Evolutionary conservation across 2,797 vertebrate genomes (phyloP).

Genomic region (Petrocephalus sullivani): DNA sequence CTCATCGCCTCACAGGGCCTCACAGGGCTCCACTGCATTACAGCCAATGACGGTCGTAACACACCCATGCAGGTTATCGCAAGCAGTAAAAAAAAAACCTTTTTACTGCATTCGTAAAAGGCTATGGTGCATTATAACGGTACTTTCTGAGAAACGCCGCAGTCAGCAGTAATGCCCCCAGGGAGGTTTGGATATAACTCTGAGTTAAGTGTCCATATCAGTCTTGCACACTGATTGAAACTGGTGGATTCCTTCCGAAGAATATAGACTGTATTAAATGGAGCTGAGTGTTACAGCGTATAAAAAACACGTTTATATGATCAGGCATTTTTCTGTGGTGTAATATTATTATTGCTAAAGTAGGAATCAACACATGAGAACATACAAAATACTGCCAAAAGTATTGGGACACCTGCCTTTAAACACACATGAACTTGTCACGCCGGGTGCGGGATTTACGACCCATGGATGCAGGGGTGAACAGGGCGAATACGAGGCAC

Average conservation of each 20-base stretch:
- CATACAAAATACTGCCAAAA: no score
- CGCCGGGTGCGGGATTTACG: no score
- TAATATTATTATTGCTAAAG: not conserved
- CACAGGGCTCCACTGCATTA: not conserved
- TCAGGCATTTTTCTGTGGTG: not conserved
- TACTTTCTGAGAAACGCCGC: not conserved
- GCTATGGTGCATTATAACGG: slow-evolving; percentile 3
- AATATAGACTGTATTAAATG: not conserved
- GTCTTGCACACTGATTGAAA: slow-evolving; percentile 1
- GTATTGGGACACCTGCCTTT: no score
- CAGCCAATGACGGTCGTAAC: not conserved
- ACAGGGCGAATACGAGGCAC: no score
- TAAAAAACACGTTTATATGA: not conserved
- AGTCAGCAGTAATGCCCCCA: not conserved
- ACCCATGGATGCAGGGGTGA: no score
- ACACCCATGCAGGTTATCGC: not conserved
- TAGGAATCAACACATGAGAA: not conserved
- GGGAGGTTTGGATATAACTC: not conserved
- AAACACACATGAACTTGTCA: no score
- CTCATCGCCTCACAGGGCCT: not conserved
- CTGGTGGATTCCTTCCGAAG: not conserved
- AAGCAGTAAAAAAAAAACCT: not conserved
- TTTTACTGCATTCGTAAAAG: not conserved
- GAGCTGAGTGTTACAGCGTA: not conserved
- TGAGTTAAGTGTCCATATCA: not conserved